These are phyloP conservation scores for Rhopalosiphum padi DNA, from an alignment of 1,140 invertebrate species.

Conservation along the genomic window DNA sequence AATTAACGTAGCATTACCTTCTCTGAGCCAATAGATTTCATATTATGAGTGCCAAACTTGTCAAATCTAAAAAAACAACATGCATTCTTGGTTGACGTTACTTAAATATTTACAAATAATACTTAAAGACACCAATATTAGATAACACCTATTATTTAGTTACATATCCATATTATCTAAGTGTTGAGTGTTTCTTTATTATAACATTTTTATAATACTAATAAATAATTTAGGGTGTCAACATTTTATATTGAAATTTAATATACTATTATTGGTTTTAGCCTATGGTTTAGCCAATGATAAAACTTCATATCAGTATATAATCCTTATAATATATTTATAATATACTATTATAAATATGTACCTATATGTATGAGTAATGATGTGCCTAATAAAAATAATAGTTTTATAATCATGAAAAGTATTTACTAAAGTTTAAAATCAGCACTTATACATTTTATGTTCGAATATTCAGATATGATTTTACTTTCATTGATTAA, in stretches of 20 bases:
- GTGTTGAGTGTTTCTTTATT: not conserved
- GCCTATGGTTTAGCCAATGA: not conserved
- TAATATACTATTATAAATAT: not conserved
- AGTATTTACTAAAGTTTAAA: not conserved
- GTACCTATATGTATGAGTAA: not conserved
- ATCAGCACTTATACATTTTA: not conserved
- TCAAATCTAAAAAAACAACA: slow-evolving; percentile 12
- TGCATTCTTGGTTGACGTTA: not conserved
- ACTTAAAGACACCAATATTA: not conserved
- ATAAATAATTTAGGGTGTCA: not conserved
- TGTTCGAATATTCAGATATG: not conserved
- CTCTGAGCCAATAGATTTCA: not conserved
- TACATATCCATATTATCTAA: not conserved
- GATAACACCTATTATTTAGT: not conserved
- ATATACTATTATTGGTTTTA: not conserved
- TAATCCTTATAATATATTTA: slow-evolving; percentile 13
- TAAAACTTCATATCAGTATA: not conserved
- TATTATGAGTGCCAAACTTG: slow-evolving; percentile 26
- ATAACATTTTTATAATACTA: not conserved
- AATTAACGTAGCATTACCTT: not conserved
- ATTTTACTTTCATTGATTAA: not conserved
- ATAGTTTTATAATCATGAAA: slow-evolving; percentile 3
- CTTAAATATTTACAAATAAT: not conserved
- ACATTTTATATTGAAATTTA: not conserved
- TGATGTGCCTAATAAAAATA: not conserved